These are phyloP conservation scores for Naja naja DNA, from an alignment of 2,113 vertebrate species.

Conservation along the genomic window DNA sequence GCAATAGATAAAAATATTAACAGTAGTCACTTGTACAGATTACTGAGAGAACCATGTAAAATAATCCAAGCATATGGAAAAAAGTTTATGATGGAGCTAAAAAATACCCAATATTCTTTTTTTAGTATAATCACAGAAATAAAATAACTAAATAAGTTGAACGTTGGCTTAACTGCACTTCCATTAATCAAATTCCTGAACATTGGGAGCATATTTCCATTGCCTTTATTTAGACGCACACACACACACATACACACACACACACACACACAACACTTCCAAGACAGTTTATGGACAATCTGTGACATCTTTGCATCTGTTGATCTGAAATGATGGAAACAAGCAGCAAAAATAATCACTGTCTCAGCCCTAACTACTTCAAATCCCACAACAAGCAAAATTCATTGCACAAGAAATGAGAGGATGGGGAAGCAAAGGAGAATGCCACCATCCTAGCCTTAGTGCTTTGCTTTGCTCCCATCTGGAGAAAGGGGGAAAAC, in stretches of 20 bases:
- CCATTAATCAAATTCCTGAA: not conserved
- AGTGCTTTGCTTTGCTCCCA: not conserved
- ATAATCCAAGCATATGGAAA: not conserved
- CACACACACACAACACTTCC: not conserved
- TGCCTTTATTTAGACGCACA: not conserved
- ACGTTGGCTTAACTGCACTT: not conserved
- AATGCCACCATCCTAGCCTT: not conserved
- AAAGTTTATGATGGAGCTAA: not conserved
- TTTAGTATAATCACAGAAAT: not conserved
- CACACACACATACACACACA: not conserved
- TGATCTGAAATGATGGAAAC: not conserved
- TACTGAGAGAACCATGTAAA: not conserved
- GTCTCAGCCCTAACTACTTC: not conserved
- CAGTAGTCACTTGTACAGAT: not conserved
- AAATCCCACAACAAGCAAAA: not conserved
- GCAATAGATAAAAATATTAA: not conserved
- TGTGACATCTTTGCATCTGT: not conserved
- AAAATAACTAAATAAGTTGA: not conserved
- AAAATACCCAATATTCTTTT: not conserved
- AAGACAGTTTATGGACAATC: not conserved
- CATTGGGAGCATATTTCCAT: not conserved
- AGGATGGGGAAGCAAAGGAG: not conserved
- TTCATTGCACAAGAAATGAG: not conserved
- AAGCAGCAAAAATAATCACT: not conserved
- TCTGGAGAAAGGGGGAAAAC: not conserved